These are phyloP conservation scores for Pitta sordida DNA, from an alignment of 2,113 vertebrate genomes.

Conservation along the genomic window DNA sequence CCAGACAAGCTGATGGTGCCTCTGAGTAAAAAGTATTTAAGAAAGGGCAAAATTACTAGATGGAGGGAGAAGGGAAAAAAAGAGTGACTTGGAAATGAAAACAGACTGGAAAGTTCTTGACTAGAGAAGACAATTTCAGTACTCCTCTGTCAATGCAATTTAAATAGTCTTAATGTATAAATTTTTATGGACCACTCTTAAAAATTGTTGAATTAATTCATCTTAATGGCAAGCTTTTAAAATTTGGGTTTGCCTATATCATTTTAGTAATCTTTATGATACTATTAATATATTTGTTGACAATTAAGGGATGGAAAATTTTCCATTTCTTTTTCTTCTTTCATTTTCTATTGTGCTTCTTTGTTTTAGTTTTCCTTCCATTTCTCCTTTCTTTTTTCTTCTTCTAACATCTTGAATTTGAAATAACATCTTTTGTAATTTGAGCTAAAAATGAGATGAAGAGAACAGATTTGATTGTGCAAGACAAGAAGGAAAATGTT, in stretches of 20 bases:
- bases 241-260: background rate
- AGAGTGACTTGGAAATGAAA: background rate
- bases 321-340: rapidly evolving
- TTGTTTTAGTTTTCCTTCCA: too few relatives aligned
- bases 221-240: background rate
- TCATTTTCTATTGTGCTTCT: rapidly evolving
- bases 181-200: background rate
- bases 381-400: too few relatives aligned
- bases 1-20: background rate
- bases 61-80: rapidly evolving
- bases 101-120: background rate
- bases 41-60: background rate
- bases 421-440: background rate
- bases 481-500: background rate
- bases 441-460: background rate
- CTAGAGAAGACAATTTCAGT: background rate
- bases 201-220: background rate
- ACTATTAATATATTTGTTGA: background rate
- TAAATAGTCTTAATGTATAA: background rate
- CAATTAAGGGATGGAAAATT: background rate
- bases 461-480: background rate
- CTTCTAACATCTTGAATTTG: background rate
- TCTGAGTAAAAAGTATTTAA: background rate
- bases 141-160: background rate
- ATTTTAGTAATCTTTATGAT: background rate